phyloP scores from a whole-genome alignment of 2,888 invertebrate genomes.

The Catocala sponsa region DNA sequence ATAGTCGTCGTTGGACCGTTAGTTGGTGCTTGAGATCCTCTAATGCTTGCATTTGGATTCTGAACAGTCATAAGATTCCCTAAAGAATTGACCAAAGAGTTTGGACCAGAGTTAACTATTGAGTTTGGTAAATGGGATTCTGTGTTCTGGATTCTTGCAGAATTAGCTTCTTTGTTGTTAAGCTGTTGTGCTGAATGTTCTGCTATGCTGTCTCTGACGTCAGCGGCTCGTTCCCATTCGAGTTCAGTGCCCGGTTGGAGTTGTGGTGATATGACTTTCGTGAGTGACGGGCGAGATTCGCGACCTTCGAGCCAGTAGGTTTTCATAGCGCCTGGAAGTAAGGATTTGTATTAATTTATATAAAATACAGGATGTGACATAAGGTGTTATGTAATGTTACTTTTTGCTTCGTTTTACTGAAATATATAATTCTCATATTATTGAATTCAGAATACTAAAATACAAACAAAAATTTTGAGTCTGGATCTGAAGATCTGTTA shows the following conservation, averaged over 20 bases:
- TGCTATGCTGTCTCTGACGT: slow-evolving; percentile 80
- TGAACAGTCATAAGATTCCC: slow-evolving; percentile 56
- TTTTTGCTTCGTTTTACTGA: too few relatives aligned
- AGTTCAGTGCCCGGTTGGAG: slow-evolving; percentile 75
- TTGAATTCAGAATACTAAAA: too few relatives aligned
- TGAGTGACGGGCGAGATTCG: slow-evolving; percentile 89
- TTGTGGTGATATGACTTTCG: slow-evolving; percentile 78
- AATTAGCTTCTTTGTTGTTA: slow-evolving; percentile 63
- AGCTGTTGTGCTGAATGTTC: slow-evolving; percentile 78
- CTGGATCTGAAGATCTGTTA: too few relatives aligned
- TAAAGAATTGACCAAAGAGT: slow-evolving; percentile 58
- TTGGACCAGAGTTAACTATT: slow-evolving; percentile 62
- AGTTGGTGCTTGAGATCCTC: slow-evolving; percentile 43
- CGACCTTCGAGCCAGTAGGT: slow-evolving; percentile 95
- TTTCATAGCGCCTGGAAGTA: slow-evolving; percentile 92
- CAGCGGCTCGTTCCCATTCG: slow-evolving; percentile 83
- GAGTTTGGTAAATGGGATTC: slow-evolving; percentile 62
- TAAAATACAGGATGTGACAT: not conserved
- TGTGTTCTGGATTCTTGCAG: slow-evolving; percentile 34
- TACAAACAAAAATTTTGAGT: too few relatives aligned
- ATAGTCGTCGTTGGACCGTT: slow-evolving; percentile 57
- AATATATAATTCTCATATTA: too few relatives aligned
- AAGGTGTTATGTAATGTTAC: too few relatives aligned
- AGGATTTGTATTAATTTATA: not conserved
- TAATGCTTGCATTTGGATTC: slow-evolving; percentile 46